Percentiles rank a stretch among this genome's conserved stretches.
Evolutionary conservation across 1,140 invertebrate species (phyloP).

Genomic region (Drosophila subobscura): DNA sequence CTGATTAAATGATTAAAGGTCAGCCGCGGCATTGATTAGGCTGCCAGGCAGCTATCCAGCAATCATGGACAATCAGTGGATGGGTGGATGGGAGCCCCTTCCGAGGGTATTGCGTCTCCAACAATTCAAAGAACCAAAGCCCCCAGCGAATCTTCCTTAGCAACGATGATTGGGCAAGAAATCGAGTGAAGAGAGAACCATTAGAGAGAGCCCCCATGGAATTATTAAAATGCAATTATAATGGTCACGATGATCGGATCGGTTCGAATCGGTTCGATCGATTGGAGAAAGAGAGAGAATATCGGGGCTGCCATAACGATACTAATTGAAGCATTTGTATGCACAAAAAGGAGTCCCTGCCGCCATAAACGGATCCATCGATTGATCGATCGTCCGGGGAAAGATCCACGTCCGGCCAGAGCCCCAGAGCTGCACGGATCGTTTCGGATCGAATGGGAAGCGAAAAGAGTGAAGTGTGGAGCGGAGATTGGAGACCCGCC

Average conservation of each 20-base stretch:
- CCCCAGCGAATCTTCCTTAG: constrained; percentile 6
- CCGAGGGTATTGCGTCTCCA: no score
- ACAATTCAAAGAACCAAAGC: no score
- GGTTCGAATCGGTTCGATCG: background rate
- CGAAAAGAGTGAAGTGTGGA: no score
- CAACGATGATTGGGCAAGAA: constrained; percentile 37
- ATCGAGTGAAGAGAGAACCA: background rate
- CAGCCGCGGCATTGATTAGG: constrained; percentile 30
- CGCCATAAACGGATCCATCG: no score
- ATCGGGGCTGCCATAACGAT: no score
- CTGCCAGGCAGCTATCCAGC: constrained; percentile 16
- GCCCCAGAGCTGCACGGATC: no score
- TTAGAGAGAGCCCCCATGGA: constrained; percentile 4
- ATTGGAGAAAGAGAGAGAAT: no score
- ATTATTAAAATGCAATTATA: constrained; percentile 32
- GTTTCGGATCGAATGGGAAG: no score
- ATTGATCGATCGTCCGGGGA: constrained; percentile 6
- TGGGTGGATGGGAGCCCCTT: no score
- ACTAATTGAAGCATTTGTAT: constrained; percentile 46
- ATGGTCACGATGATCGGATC: constrained; percentile 5
- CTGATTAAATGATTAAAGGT: constrained; percentile 44
- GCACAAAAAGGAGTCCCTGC: constrained; percentile 14
- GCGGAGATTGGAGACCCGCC: background rate
- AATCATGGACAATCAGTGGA: constrained; percentile 36
- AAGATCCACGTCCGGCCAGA: no score